phyloP scores from a whole-genome alignment of 2,113 vertebrate species.

The Heterotis niloticus region DNA sequence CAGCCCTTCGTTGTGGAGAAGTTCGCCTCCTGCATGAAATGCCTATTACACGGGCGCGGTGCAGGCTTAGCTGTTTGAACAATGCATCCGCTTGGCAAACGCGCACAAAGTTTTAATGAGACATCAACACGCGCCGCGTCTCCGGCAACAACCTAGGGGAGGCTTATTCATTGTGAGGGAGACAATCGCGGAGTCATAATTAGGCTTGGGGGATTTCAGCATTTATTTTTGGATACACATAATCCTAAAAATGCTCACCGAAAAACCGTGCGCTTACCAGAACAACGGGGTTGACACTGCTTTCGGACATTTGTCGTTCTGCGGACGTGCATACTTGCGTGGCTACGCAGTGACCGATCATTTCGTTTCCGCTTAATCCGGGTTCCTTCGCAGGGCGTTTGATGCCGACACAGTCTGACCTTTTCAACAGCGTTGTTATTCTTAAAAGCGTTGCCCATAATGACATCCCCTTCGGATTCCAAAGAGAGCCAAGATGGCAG shows the following conservation, averaged over 20 bases:
- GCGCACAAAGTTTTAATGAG: constrained; percentile 20
- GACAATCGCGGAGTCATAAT: constrained; percentile 11
- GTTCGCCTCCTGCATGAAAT: not conserved
- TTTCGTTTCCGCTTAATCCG: no score
- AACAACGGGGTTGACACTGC: not conserved
- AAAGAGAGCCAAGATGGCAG: no score
- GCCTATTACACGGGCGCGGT: not conserved
- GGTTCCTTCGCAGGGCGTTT: not conserved
- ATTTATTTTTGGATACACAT: not conserved
- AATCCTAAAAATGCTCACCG: not conserved
- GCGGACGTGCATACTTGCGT: not conserved
- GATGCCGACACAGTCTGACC: not conserved
- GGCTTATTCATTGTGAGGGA: constrained; percentile 1
- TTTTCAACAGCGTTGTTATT: not conserved
- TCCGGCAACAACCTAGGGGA: constrained; percentile 1
- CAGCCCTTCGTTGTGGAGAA: not conserved
- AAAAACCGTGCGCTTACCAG: not conserved
- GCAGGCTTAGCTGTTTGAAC: not conserved
- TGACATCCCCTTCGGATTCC: not conserved
- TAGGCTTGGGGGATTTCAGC: constrained; percentile 12
- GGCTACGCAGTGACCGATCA: no score
- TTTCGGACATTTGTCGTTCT: not conserved
- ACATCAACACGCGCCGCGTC: not conserved
- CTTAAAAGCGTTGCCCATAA: not conserved
- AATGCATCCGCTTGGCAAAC: constrained; percentile 1